Conservation (phyloP, 2,797 vertebrate species). For the Allenopithecus nigroviridis region DNA sequence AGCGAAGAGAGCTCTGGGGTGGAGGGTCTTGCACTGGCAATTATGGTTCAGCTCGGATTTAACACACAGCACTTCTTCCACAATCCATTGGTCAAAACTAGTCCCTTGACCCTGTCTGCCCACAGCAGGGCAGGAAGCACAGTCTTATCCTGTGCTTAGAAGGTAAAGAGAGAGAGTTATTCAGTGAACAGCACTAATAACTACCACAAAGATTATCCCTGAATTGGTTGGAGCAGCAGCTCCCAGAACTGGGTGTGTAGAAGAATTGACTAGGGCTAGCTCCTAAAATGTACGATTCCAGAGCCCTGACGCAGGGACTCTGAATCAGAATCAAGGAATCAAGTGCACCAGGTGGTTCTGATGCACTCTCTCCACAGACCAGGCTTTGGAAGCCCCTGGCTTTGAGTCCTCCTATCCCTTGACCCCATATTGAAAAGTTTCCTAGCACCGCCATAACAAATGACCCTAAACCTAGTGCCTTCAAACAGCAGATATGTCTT, state of each 20-base stretch:
- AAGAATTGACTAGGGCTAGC: neutral
- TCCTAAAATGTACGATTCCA: neutral
- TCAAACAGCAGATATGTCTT: neutral
- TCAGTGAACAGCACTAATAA: neutral
- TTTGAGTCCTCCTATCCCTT: neutral
- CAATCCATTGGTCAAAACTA: neutral
- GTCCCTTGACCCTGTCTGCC: neutral
- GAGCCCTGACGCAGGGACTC: neutral
- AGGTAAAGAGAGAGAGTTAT: neutral
- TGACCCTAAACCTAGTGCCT: neutral
- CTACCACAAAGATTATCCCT: rapidly evolving
- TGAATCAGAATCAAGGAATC: neutral
- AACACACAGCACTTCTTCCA: neutral
- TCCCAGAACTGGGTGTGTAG: neutral
- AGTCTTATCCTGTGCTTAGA: neutral
- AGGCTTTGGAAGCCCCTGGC: neutral
- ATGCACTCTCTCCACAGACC: neutral
- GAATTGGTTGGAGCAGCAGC: neutral
- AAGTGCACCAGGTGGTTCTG: too few species aligned
- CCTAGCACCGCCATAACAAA: neutral
- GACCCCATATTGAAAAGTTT: neutral
- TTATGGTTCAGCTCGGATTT: neutral
- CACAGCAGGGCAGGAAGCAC: neutral
- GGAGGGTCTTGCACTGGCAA: neutral
- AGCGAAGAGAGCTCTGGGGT: neutral